Evolutionary conservation across 2,888 invertebrate species (phyloP).

Genomic region (Protodeltote pygarga): DNA sequence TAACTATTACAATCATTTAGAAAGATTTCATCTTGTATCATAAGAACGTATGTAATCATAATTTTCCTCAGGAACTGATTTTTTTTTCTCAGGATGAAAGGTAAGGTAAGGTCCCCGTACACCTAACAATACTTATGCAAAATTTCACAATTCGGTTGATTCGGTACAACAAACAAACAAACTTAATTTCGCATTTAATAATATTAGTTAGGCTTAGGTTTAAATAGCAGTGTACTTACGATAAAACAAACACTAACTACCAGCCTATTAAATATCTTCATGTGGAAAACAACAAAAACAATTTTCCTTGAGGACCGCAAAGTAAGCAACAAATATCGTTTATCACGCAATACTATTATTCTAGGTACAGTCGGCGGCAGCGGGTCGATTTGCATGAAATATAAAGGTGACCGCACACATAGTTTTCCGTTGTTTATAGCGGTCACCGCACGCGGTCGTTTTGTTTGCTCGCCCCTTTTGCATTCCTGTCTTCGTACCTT

Average conservation of each 20-base stretch:
- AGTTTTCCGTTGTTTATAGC: conserved; percentile 83
- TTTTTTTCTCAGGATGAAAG: too few relatives aligned
- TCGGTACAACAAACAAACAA: too few relatives aligned
- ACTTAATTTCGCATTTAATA: too few relatives aligned
- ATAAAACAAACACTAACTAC: conserved; percentile 10
- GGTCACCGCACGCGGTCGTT: conserved; percentile 74
- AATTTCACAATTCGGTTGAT: too few relatives aligned
- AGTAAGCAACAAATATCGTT: conserved; percentile 54
- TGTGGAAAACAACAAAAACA: conserved; percentile 21
- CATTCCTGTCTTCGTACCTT: conserved; percentile 83
- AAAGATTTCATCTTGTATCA: too few relatives aligned
- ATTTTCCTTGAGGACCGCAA: conserved; percentile 40
- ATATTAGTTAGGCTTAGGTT: too few relatives aligned
- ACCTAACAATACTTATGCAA: too few relatives aligned
- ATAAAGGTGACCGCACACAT: conserved; percentile 85
- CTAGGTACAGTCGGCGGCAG: conserved; percentile 60
- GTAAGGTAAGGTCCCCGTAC: too few relatives aligned
- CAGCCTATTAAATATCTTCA: conserved; percentile 14
- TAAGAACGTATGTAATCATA: too few relatives aligned
- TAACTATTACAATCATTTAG: too few relatives aligned
- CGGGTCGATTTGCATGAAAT: conserved; percentile 83
- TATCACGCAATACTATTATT: conserved; percentile 68
- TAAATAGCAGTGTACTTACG: neutral
- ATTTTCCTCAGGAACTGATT: too few relatives aligned
- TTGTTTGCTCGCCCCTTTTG: conserved; percentile 71